Evolutionary conservation across 2,888 invertebrate genomes (phyloP), one percentile per base, ranked within the genome.

Genomic region (Ashinkailepas kermadecensis): DNA sequence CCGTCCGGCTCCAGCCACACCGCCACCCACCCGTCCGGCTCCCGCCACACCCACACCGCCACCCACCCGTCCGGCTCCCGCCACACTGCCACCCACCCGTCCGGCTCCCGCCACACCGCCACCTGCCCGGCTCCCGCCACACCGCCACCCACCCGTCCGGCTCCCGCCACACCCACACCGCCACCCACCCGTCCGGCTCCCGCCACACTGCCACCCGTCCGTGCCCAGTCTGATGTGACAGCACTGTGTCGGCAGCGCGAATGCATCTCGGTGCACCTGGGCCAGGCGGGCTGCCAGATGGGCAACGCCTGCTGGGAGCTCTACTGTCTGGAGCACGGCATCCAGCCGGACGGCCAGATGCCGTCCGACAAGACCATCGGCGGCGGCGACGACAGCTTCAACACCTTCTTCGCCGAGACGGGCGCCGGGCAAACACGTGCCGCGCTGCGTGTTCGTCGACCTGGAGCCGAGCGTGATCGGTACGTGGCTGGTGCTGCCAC

Each of bases 401-500:
- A 89, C 56, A 90, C 90, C 86, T 90, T 90, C 87, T 88, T 88
- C 84, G 82, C 82, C 74, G 95, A 96, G 87, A 95, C 95, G 9
- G 93, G 91, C 84, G 90, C 92, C 81, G 95, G 95, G 95, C 21
- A 95, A 95, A 87, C 94, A 95, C 90, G 95, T 96, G 80, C 96
- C 96, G 0, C 90, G 96, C 83, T 92, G 93, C 2, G 91, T 95
- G 65, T 94, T 95, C 91, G 93, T 96, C 81, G 96, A 96, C 86
- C 90, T 95, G 84, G 96, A 96, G 87, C 93, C 95, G 70, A 95
- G 95, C 80, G 96, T 96, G 80, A 93, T 96, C 80, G 67, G 67
- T 67, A 67, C 12, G 67, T 67, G 65, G 9, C 7, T n/a, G 39
- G 39, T 39, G 39, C 39, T 39, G 39, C 39, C 39, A 39, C 39